These are phyloP conservation scores for Clarias pachynema DNA, from an alignment of 2,797 vertebrate genomes.

Conservation along the genomic window DNA sequence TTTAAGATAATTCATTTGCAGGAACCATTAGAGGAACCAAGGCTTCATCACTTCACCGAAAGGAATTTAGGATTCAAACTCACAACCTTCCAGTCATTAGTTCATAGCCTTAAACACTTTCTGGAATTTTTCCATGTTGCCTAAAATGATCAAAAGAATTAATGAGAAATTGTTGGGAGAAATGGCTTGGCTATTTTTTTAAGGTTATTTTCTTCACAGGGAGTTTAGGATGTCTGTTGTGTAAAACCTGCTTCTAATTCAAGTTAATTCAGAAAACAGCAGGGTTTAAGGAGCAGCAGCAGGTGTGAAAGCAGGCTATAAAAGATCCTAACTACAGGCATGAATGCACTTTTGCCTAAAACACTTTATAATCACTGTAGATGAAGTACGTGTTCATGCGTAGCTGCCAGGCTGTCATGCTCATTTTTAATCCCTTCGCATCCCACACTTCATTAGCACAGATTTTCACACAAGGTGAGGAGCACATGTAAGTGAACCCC, in stretches of 20 bases:
- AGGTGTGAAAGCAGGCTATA: background rate
- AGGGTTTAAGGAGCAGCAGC: background rate
- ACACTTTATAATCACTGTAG: background rate
- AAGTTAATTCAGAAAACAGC: background rate
- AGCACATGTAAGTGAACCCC: background rate
- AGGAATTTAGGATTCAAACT: background rate
- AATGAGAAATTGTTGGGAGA: background rate
- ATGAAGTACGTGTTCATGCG: background rate
- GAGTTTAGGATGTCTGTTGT: background rate
- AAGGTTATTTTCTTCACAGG: background rate
- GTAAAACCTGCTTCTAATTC: background rate
- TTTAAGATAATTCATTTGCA: background rate
- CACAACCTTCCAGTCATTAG: background rate
- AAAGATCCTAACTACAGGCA: background rate
- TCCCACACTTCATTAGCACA: background rate
- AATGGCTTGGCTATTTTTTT: too few relatives aligned
- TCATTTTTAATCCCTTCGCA: background rate
- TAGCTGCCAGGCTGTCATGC: background rate
- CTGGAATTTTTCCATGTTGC: too few relatives aligned
- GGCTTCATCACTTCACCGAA: background rate
- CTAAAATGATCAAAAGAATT: background rate
- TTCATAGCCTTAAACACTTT: background rate
- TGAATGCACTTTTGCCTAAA: background rate
- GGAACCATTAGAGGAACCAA: background rate
- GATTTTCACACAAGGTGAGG: background rate